phyloP scores from a whole-genome alignment of 2,797 vertebrate genomes.

The Agapornis canus region DNA sequence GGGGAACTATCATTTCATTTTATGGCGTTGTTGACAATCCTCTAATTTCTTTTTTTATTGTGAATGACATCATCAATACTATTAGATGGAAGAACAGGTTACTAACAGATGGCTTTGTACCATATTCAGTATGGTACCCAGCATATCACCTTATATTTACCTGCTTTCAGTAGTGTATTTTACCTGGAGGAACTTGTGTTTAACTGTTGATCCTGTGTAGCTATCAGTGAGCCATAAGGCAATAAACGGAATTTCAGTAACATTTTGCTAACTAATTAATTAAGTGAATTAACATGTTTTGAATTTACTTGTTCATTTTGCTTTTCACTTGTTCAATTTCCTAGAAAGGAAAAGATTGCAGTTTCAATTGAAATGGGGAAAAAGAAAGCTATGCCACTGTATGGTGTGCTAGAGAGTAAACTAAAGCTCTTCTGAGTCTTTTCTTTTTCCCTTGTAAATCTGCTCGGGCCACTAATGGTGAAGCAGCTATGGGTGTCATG shows the following conservation, averaged over 20 bases:
- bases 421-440: background rate
- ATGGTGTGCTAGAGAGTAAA: background rate
- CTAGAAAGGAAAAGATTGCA: background rate
- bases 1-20: background rate
- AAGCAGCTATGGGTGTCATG: background rate
- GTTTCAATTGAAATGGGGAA: background rate
- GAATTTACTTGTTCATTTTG: background rate
- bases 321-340: background rate
- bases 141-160: background rate
- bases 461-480: background rate
- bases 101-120: background rate
- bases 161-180: background rate
- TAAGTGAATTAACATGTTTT: background rate
- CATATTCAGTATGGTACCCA: background rate
- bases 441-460: background rate
- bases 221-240: background rate
- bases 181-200: background rate
- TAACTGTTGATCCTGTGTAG: background rate
- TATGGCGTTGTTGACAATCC: background rate
- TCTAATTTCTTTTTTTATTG: slow-evolving; percentile 25
- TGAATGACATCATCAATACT: background rate
- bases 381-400: background rate
- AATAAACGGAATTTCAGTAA: background rate
- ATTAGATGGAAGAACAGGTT: background rate
- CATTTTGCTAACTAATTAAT: background rate